Evolutionary conservation across 2,113 vertebrate genomes (phyloP).

Genomic region (Leuciscus idus): DNA sequence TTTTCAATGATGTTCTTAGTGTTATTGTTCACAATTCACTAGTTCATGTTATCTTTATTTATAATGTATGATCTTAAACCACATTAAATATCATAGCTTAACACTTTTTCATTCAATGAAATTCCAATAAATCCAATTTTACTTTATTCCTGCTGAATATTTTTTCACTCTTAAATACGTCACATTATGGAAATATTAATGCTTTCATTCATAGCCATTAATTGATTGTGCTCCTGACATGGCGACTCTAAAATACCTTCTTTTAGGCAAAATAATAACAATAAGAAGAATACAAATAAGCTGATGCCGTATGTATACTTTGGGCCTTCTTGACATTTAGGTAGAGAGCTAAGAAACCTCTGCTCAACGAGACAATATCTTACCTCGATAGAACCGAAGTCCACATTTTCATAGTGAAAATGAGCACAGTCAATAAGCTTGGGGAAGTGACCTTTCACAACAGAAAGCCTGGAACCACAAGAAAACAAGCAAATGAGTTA

Average conservation of each 20-base stretch:
- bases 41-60: background rate
- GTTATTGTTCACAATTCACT: background rate
- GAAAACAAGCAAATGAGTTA: background rate
- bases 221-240: background rate
- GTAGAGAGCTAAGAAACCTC: background rate
- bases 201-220: background rate
- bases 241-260: background rate
- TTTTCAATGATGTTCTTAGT: background rate
- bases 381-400: constrained; percentile 81
- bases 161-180: background rate
- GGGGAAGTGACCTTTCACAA: constrained; percentile 80
- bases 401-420: constrained; percentile 82
- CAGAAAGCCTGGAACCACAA: constrained; percentile 68
- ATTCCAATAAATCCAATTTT: background rate
- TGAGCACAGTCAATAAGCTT: constrained; percentile 81
- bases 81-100: background rate
- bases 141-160: background rate
- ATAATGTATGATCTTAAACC: background rate
- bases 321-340: background rate
- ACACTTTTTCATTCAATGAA: no score
- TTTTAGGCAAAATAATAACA: background rate
- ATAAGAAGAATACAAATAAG: background rate
- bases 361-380: constrained; percentile 1
- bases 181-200: background rate
- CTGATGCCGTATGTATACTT: no score